These are phyloP conservation scores for Drosophila setosimentum DNA, from an alignment of 2,888 invertebrate species.

Conservation along the genomic window DNA sequence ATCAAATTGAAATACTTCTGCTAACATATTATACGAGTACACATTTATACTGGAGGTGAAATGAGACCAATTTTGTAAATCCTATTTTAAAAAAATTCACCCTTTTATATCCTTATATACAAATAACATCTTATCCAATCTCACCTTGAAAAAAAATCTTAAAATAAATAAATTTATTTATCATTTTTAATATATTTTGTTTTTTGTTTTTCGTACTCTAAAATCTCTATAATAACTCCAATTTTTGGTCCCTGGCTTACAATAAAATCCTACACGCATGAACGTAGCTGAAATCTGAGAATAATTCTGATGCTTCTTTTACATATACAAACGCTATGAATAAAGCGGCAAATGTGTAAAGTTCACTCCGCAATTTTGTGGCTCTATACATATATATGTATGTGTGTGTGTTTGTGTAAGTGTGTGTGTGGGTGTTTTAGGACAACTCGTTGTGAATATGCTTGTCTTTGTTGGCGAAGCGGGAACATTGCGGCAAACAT, in stretches of 20 bases:
- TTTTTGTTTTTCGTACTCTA: neutral
- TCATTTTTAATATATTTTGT: neutral
- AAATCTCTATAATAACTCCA: neutral
- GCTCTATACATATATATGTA: conserved; percentile 6
- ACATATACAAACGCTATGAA: conserved; percentile 59
- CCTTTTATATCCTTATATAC: neutral
- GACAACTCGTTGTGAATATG: conserved; percentile 65
- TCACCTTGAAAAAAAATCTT: neutral
- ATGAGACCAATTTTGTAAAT: neutral
- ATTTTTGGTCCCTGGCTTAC: neutral
- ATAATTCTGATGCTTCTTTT: conserved; percentile 28
- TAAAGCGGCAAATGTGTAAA: conserved; percentile 73
- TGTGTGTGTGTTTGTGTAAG: neutral
- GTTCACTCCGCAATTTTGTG: conserved; percentile 50
- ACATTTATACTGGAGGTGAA: neutral
- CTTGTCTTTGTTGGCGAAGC: conserved; percentile 68
- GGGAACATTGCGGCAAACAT: conserved; percentile 58
- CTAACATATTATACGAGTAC: neutral
- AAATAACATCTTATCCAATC: neutral
- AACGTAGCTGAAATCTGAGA: conserved; percentile 39
- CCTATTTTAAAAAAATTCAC: too few species aligned
- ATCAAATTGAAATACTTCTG: neutral
- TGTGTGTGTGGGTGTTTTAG: conserved; percentile 11
- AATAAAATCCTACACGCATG: conserved; percentile 16
- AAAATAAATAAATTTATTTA: neutral